These are phyloP conservation scores for Tetropium fuscum DNA, from an alignment of 2,888 invertebrate species.

Conservation along the genomic window DNA sequence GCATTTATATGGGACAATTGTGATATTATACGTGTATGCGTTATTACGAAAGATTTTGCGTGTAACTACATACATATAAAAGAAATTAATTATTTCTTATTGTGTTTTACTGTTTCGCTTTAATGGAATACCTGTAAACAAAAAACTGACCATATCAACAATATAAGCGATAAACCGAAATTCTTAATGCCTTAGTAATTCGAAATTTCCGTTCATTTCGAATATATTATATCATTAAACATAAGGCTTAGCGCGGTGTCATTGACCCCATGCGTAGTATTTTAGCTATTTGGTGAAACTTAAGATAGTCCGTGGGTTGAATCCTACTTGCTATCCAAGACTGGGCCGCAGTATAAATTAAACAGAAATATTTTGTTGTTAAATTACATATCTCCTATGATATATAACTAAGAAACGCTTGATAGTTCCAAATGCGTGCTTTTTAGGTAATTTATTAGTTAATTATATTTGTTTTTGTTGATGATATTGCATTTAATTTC, in stretches of 20 bases:
- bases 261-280: slow-evolving; percentile 22
- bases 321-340: slow-evolving; percentile 22
- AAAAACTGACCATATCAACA: neutral
- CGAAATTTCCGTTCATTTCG: slow-evolving; percentile 9
- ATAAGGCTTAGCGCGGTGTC: slow-evolving; percentile 8
- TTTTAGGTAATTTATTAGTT: slow-evolving; percentile 9
- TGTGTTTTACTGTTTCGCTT: too few relatives aligned
- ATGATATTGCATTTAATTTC: slow-evolving; percentile 9
- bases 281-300: slow-evolving; percentile 27
- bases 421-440: neutral
- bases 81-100: too few relatives aligned
- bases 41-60: too few relatives aligned
- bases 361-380: slow-evolving; percentile 15
- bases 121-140: too few relatives aligned
- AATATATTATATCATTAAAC: slow-evolving; percentile 14
- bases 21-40: too few relatives aligned
- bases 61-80: too few relatives aligned
- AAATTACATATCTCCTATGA: slow-evolving; percentile 17
- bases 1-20: too few relatives aligned
- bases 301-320: slow-evolving; percentile 24
- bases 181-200: neutral
- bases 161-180: neutral
- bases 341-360: slow-evolving; percentile 25
- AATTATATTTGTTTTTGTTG: slow-evolving; percentile 9
- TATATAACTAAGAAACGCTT: neutral